Percentiles rank a stretch among this genome's conserved stretches.
Conservation (phyloP, 37 sponge, comb jelly and placozoan genomes). For the Ianthella basta region DNA sequence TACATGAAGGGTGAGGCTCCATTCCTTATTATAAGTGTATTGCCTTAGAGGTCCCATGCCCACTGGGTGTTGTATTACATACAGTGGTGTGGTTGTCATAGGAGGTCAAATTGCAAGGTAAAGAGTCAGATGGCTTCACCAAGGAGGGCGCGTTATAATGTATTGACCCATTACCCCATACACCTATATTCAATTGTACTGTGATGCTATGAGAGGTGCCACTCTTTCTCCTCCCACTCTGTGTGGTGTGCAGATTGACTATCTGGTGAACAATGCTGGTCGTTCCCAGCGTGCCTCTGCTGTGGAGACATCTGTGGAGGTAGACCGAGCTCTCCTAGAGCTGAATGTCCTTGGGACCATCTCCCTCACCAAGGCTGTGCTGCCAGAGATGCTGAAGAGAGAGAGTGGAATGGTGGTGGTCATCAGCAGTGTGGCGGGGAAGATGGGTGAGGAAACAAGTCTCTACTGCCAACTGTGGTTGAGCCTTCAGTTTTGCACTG, state of each 20-base stretch:
- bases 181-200: too few species aligned
- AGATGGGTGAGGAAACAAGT: conserved; percentile 60
- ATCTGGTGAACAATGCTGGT: conserved; percentile 94
- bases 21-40: too few species aligned
- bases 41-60: too few species aligned
- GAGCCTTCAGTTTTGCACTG: too few species aligned
- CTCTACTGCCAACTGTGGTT: not conserved
- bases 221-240: not conserved
- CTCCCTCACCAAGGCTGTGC: conserved; percentile 87
- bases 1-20: too few species aligned
- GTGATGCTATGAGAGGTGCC: not conserved
- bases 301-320: conserved; percentile 73
- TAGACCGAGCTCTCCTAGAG: conserved; percentile 71
- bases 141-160: too few species aligned
- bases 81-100: too few species aligned
- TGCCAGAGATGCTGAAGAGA: conserved; percentile 80
- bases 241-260: conserved; percentile 67
- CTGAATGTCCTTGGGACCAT: conserved; percentile 85
- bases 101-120: too few species aligned
- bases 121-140: too few species aligned
- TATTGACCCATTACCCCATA: too few species aligned
- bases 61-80: too few species aligned
- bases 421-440: conserved; percentile 90
- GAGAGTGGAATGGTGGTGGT: conserved; percentile 67
- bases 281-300: conserved; percentile 84